Percentiles rank a stretch among this genome's conserved stretches.
phyloP scores from a whole-genome alignment of 1,140 invertebrate species.

The Drosophila santomea region DNA sequence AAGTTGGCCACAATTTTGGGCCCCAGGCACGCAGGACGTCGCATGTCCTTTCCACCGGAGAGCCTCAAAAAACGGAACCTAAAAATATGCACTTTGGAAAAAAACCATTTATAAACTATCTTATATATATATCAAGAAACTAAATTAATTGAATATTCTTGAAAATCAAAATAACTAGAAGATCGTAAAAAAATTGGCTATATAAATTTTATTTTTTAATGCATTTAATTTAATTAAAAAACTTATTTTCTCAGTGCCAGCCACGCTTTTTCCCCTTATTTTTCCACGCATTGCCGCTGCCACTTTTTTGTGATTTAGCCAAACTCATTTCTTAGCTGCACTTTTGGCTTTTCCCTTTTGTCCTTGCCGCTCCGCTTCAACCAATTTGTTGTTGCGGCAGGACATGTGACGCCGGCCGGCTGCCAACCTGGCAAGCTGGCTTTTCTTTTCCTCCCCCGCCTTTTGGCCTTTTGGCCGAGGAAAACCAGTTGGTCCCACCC shows the following conservation, averaged over 20 bases:
- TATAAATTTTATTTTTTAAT: no score
- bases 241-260: conserved; percentile 7
- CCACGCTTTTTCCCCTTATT: conserved; percentile 23
- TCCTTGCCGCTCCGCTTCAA: conserved; percentile 32
- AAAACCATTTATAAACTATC: not conserved
- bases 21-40: conserved; percentile 43
- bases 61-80: conserved; percentile 54
- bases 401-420: conserved; percentile 62
- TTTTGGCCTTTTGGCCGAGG: conserved; percentile 1
- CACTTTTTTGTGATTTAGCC: conserved; percentile 40
- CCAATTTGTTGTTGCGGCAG: conserved; percentile 73
- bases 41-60: conserved; percentile 67
- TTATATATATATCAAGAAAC: not conserved
- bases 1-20: conserved; percentile 42
- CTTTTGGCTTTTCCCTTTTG: conserved; percentile 67
- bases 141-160: not conserved
- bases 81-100: conserved; percentile 12
- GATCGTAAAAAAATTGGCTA: no score
- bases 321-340: conserved; percentile 72
- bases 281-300: conserved; percentile 43
- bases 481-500: conserved; percentile 32
- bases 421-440: conserved; percentile 12
- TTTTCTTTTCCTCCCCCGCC: conserved; percentile 17
- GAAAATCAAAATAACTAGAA: no score
- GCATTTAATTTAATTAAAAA: no score